Evolutionary conservation across 2,888 invertebrate species (phyloP), one percentile per base, ranked within the genome.

Genomic region (Apantesis nais): DNA sequence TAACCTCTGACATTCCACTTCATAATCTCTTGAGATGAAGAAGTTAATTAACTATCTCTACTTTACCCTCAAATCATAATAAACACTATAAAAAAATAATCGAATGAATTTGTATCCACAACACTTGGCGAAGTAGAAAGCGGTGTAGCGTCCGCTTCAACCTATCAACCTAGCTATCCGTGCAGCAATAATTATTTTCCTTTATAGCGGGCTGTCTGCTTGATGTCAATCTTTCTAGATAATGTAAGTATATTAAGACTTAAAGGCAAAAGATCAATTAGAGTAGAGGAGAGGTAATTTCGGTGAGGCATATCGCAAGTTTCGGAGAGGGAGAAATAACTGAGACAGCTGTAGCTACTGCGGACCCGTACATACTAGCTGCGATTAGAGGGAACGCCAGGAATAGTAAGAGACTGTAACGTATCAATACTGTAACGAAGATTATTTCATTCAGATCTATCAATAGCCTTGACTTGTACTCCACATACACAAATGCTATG

Each of bases 401-500:
- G 19, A 44, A 19, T n/a, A n/a, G n/a, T n/a, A n/a, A n/a, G n/a
- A n/a, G n/a, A n/a, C n/a, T n/a, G n/a, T n/a, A n/a, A n/a, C n/a
- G n/a, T n/a, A n/a, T 11, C 1, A 14, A 48, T 8, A 58, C 25
- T 2, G 25, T n/a, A 25, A 25, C 25, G 55, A 29, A 29, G 29
- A 16, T 58, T 29, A 29, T 58, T 58, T 16, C 7, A 58, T 29
- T 12, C 58, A 58, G 58, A 29, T 58, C 58, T 58, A 29, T 58
- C 58, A 58, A 58, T 62, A 34, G 22, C 61, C 16, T 62, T 34
- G 34, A 34, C 61, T 61, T 61, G 2, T 22, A 22, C 5, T 48
- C 41, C 66, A 66, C 12, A 58, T 25, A 29, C 14, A 55, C 16
- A 60, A 44, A 64, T 64, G 44, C 25, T 29, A 41, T 31, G 58